These are phyloP conservation scores for Anguilla rostrata DNA, from an alignment of 2,113 vertebrate species.

Conservation along the genomic window DNA sequence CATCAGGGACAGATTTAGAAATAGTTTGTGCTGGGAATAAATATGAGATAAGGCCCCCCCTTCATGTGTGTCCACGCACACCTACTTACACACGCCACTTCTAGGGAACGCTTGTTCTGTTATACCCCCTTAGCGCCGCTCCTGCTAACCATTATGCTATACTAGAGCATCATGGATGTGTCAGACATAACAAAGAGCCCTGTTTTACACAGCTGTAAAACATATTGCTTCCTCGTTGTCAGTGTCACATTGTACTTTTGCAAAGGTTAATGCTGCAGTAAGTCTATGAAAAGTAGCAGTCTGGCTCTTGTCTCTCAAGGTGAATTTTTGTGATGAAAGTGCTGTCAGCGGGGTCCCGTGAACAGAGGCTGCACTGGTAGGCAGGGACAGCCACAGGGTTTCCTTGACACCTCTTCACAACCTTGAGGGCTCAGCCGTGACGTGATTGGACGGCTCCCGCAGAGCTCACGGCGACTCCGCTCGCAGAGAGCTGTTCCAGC, in stretches of 20 bases:
- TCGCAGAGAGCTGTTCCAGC: slow-evolving; percentile 15
- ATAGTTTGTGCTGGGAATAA: too few species aligned
- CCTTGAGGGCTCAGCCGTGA: slow-evolving; percentile 34
- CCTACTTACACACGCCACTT: too few species aligned
- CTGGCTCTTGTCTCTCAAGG: neutral
- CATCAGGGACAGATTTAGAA: too few species aligned
- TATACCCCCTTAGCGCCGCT: too few species aligned
- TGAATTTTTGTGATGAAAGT: neutral
- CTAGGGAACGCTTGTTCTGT: too few species aligned
- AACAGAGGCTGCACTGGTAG: neutral
- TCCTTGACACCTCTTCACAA: slow-evolving; percentile 28
- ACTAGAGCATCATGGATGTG: neutral
- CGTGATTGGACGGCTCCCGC: slow-evolving; percentile 35
- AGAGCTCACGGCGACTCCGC: slow-evolving; percentile 24
- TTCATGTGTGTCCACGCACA: too few species aligned
- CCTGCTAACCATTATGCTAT: too few species aligned
- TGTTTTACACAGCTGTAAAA: neutral
- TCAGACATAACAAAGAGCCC: neutral
- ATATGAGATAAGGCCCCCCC: too few species aligned
- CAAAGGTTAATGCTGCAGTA: neutral
- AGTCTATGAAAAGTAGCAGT: neutral
- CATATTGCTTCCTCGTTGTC: neutral
- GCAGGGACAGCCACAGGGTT: slow-evolving; percentile 21
- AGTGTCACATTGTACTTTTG: neutral
- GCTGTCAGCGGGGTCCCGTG: neutral